These are phyloP conservation scores for Camponotus vicinus DNA, from an alignment of 1,140 invertebrate genomes.

Conservation along the genomic window DNA sequence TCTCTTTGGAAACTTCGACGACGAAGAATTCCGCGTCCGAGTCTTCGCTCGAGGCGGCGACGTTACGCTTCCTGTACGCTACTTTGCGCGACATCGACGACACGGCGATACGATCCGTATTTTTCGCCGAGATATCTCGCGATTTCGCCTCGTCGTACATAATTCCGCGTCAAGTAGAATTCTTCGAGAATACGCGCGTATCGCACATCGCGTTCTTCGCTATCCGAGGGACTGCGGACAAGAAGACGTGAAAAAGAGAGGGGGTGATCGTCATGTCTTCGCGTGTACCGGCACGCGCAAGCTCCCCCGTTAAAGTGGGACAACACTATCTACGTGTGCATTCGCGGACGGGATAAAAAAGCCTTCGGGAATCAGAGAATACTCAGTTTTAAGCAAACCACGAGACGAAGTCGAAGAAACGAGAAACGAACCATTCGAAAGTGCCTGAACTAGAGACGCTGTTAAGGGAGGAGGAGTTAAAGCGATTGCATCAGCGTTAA, in stretches of 20 bases:
- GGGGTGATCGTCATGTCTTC: constrained; percentile 52
- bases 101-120: too few species aligned
- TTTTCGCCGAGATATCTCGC: too few species aligned
- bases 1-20: too few species aligned
- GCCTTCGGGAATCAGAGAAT: constrained; percentile 52
- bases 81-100: too few species aligned
- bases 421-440: background rate
- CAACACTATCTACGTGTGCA: constrained; percentile 57
- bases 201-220: too few species aligned
- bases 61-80: too few species aligned
- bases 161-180: too few species aligned
- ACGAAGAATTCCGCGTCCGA: too few species aligned
- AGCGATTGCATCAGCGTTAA: constrained; percentile 21
- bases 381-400: constrained; percentile 69
- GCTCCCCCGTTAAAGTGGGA: constrained; percentile 53
- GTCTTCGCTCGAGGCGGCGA: too few species aligned
- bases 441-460: background rate
- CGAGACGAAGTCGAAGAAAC: constrained; percentile 39
- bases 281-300: constrained; percentile 42
- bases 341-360: constrained; percentile 67
- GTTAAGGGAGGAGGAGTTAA: constrained; percentile 11
- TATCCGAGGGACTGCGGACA: constrained; percentile 26
- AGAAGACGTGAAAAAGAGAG: background rate
- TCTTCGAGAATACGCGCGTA: too few species aligned
- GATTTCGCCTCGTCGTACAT: too few species aligned